Conservation (phyloP, 2,797 vertebrate genomes). For the Austrolebias charrua region DNA sequence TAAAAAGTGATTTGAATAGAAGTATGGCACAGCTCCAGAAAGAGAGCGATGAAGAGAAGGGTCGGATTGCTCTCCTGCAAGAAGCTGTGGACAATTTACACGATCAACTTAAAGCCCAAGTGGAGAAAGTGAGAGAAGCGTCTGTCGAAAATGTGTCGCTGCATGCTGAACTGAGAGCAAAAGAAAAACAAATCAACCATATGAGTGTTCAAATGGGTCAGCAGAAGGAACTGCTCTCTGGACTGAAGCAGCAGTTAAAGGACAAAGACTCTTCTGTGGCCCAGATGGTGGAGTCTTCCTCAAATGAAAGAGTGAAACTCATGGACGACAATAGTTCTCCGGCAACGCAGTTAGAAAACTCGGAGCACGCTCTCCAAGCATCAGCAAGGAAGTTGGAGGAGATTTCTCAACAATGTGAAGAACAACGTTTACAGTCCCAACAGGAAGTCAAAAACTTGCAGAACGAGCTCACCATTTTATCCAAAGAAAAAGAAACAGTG, state of each 20-base stretch:
- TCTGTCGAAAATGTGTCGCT: slow-evolving; percentile 56
- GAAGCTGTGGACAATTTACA: slow-evolving; percentile 67
- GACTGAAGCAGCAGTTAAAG: slow-evolving; percentile 82
- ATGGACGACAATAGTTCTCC: slow-evolving; percentile 75
- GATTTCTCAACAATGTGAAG: slow-evolving; percentile 70
- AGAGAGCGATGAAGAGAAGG: slow-evolving; percentile 58
- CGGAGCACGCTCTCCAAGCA: slow-evolving; percentile 53
- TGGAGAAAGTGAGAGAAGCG: slow-evolving; percentile 60
- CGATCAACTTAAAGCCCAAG: slow-evolving; percentile 50
- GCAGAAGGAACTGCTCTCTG: slow-evolving; percentile 83
- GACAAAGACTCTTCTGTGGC: slow-evolving; percentile 82
- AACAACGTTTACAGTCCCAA: slow-evolving; percentile 55
- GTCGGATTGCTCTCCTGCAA: slow-evolving; percentile 27
- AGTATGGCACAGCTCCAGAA: slow-evolving; percentile 49
- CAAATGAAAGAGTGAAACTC: slow-evolving; percentile 81
- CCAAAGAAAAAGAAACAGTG: slow-evolving; percentile 83
- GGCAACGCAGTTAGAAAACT: slow-evolving; percentile 63
- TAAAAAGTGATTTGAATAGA: slow-evolving; percentile 65
- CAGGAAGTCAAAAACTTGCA: slow-evolving; percentile 64
- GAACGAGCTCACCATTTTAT: slow-evolving; percentile 65
- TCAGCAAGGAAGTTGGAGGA: slow-evolving; percentile 52
- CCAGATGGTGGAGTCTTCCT: slow-evolving; percentile 81
- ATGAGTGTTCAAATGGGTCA: slow-evolving; percentile 82
- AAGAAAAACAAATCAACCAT: slow-evolving; percentile 73
- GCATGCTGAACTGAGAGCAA: slow-evolving; percentile 63